Base-by-base conservation (phyloP, 2,797 vertebrate species). In the Rhincodon typus region DNA sequence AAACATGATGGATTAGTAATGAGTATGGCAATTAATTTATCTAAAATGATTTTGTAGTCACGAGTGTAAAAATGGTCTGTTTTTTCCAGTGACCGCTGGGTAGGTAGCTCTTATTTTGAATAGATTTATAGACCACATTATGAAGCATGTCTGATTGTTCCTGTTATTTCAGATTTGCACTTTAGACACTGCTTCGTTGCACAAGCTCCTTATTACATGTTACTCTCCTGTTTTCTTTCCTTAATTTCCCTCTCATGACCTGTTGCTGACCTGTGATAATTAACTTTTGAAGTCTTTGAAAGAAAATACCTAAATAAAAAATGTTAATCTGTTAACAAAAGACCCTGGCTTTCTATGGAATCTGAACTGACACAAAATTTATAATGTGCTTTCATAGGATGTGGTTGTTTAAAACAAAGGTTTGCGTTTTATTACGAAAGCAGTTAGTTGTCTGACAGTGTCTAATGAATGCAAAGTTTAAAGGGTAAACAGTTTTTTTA, bases 261-360 rank as follows among this genome's bases (percentile, higher is more conserved):
- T 12, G 21, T 21, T 67, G 21, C 66, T 13, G 19, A 93, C 66
- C 90, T 62, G 67, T 67, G 34, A 93, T 42, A 67, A 93, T 93
- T 93, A 93, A 42, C 90, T 67, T 91, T 67, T 69, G 90, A 93
- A 93, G 90, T 93, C 90, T 93, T 53, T 72, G 46, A 95, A 95
- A 77, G 70, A 50, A 34, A 95, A 95, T 34, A 17, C 70, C 19
- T 7, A 74, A 77, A 95, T 95, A 95, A 77, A 95, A 62, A 94
- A 70, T 69, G 42, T 95, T 95, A 34, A 77, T 95, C 27, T 74
- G 46, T 15, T 77, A 95, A 95, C 27, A 95, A 95, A 72, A 6
- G n/a, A 57, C 53, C 46, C 67, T 57, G 6, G 25, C 42, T 95
- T 72, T 95, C 69, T 57, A 21, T 74, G 34, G 46, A 30, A 17